Conservation (phyloP, 1,140 invertebrate species). For the Cheumatopsyche charites region DNA sequence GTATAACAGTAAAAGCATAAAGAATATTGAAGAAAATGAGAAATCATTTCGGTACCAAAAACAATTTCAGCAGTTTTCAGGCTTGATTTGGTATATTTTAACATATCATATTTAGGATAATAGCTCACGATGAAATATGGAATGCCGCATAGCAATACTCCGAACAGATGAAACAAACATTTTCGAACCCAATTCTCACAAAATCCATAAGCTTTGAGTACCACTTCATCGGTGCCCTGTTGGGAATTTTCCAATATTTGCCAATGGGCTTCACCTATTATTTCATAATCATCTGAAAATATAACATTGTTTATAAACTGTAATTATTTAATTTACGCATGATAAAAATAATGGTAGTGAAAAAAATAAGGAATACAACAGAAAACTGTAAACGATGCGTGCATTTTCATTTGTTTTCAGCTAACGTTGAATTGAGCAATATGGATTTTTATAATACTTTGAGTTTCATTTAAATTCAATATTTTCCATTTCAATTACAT, state of each 20-base stretch:
- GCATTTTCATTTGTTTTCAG: too few species aligned
- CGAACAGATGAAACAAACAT: conserved; percentile 58
- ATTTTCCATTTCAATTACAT: too few species aligned
- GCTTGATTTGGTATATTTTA: conserved; percentile 61
- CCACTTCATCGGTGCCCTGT: conserved; percentile 55
- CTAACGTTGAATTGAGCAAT: too few species aligned
- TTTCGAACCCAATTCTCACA: conserved; percentile 55
- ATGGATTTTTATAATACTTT: too few species aligned
- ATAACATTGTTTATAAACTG: too few species aligned
- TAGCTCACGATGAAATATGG: conserved; percentile 61
- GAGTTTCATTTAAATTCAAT: too few species aligned
- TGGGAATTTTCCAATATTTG: conserved; percentile 57
- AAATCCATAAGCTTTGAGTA: conserved; percentile 60
- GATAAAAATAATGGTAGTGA: too few species aligned
- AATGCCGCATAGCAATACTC: conserved; percentile 58
- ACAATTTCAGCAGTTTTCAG: conserved; percentile 60
- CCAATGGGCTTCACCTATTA: conserved; percentile 61
- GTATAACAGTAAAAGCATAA: not conserved
- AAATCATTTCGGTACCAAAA: conserved; percentile 55
- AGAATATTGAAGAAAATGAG: not conserved
- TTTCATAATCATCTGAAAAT: conserved; percentile 61
- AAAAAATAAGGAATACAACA: too few species aligned
- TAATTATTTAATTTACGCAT: too few species aligned
- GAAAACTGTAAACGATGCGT: too few species aligned
- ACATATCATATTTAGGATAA: conserved; percentile 58